These are phyloP conservation scores for Grallaria varia DNA, from an alignment of 2,113 vertebrate species.

Conservation along the genomic window DNA sequence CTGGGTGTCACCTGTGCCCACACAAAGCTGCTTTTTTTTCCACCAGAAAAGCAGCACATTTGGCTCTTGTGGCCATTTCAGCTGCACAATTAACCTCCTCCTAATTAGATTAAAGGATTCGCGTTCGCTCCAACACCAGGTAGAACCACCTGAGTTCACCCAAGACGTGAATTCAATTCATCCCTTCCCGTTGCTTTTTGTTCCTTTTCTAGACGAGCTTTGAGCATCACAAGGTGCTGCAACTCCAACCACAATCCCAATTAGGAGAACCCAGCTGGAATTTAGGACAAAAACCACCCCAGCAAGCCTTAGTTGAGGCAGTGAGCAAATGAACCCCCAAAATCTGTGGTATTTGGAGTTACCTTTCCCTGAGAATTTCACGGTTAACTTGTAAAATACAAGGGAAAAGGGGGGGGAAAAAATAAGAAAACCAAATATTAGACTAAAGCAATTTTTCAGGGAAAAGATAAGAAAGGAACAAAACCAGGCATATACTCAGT, in stretches of 20 bases:
- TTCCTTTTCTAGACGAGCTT: neutral
- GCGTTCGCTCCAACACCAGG: neutral
- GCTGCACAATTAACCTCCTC: neutral
- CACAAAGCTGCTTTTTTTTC: rapidly evolving
- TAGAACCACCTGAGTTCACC: neutral
- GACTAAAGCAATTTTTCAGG: neutral
- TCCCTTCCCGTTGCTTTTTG: neutral
- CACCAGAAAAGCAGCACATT: rapidly evolving
- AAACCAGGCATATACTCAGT: neutral
- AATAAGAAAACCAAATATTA: neutral
- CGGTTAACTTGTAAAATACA: neutral
- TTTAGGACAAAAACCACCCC: neutral
- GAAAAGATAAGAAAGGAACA: no score
- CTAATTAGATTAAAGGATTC: rapidly evolving
- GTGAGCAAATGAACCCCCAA: neutral
- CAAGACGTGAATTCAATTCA: neutral
- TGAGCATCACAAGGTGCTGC: neutral
- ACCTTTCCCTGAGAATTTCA: neutral
- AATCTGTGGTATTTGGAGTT: rapidly evolving
- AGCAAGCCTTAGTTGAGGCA: neutral
- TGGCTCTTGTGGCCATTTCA: neutral
- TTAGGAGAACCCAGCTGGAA: neutral
- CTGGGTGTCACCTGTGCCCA: neutral
- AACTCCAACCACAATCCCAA: rapidly evolving
- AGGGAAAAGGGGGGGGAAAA: rapidly evolving